A percentile compares a stretch with the other conserved stretches of the same genome.
These are phyloP conservation scores for Lasioglossum oenotherae DNA, from an alignment of 2,888 invertebrate species.

Conservation along the genomic window DNA sequence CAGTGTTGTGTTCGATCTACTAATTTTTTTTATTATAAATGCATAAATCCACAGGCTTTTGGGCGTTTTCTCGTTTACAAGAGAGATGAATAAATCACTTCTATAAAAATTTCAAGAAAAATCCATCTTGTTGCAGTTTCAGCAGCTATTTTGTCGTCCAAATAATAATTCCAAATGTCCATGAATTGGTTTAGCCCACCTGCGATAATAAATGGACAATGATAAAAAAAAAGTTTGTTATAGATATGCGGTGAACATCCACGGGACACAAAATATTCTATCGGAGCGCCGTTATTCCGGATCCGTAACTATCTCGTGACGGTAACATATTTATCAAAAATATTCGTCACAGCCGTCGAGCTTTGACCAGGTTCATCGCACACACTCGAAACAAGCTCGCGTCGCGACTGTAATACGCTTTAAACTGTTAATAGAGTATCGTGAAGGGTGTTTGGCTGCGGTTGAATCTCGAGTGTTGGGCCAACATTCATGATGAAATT, in stretches of 20 bases:
- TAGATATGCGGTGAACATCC: not conserved
- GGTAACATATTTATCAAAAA: slow-evolving; percentile 29
- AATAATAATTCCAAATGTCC: not conserved
- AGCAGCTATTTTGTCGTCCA: not conserved
- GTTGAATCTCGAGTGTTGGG: slow-evolving; percentile 83
- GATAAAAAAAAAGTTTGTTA: not conserved
- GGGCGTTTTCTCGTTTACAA: too few relatives aligned
- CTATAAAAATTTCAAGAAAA: not conserved
- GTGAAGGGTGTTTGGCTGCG: slow-evolving; percentile 82
- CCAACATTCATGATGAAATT: slow-evolving; percentile 84
- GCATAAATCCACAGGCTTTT: too few relatives aligned
- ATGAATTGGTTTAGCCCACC: not conserved
- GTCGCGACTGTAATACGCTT: slow-evolving; percentile 75
- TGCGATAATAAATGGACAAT: not conserved
- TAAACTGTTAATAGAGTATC: slow-evolving; percentile 79
- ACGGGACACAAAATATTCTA: not conserved
- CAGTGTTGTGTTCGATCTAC: too few relatives aligned
- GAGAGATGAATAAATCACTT: not conserved
- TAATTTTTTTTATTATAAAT: not conserved
- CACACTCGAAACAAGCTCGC: slow-evolving; percentile 49
- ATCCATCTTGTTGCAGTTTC: not conserved
- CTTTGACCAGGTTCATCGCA: slow-evolving; percentile 38
- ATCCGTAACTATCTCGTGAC: slow-evolving; percentile 8
- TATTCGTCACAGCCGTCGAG: slow-evolving; percentile 34
- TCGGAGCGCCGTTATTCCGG: not conserved